These are phyloP conservation scores for Podiceps cristatus DNA, from an alignment of 2,113 vertebrate species.

Conservation along the genomic window DNA sequence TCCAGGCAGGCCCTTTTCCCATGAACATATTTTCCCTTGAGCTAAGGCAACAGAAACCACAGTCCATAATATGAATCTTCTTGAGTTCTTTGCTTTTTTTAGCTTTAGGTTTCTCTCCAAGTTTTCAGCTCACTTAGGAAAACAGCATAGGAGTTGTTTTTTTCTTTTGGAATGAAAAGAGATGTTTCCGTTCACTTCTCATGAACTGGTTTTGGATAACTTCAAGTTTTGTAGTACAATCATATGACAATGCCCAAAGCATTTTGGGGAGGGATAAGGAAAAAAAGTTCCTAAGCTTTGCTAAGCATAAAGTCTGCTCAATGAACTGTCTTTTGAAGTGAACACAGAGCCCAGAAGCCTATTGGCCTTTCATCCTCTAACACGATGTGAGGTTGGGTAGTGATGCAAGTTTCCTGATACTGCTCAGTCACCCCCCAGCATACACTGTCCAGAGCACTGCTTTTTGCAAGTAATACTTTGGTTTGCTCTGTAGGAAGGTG, in stretches of 20 bases:
- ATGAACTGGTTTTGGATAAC: constrained; percentile 10
- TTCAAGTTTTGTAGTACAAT: constrained; percentile 7
- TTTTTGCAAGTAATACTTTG: not conserved
- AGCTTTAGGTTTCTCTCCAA: constrained; percentile 43
- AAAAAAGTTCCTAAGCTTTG: constrained; percentile 30
- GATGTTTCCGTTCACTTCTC: constrained; percentile 25
- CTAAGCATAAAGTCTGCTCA: not conserved
- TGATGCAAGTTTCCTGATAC: not conserved
- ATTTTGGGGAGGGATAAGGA: not conserved
- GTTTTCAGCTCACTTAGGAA: constrained; percentile 31
- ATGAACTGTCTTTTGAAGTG: not conserved
- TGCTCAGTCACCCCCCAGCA: not conserved
- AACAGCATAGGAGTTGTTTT: constrained; percentile 44
- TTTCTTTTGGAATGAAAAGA: constrained; percentile 32
- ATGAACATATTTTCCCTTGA: constrained; percentile 59
- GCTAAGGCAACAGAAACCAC: constrained; percentile 43
- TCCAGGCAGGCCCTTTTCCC: constrained; percentile 47
- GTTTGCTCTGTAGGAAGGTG: not conserved
- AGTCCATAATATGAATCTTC: constrained; percentile 56
- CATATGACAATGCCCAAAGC: constrained; percentile 16
- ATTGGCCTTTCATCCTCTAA: not conserved
- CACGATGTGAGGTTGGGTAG: not conserved
- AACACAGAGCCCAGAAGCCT: not conserved
- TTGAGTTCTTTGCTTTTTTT: constrained; percentile 59
- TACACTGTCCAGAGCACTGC: not conserved